Evolutionary conservation across 2,797 vertebrate species (phyloP), one percentile per base, ranked within the genome.

Genomic region (Brachymystax lenok): DNA sequence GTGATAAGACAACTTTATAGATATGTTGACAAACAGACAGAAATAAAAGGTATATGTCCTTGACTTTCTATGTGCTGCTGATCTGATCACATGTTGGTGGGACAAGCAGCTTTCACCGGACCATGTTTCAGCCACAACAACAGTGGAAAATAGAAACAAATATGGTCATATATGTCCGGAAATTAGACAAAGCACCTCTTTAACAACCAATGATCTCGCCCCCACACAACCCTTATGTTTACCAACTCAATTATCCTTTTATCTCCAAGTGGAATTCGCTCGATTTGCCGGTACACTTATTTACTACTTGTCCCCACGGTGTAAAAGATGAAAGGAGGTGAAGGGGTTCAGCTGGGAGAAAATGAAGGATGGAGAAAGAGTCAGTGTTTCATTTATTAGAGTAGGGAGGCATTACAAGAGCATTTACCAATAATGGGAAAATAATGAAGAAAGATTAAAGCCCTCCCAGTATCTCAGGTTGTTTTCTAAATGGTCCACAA

Each of bases 361-460:
- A 87, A 89, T 83, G 85, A 90, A 84, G 84, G 88, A 91, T 82
- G 83, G 75, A 85, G 87, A 86, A 87, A 79, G 89, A 91, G 93
- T 92, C 89, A 92, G 91, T 92, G 89, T 94, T 94, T 94, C 93
- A 93, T 94, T 94, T 92, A 89, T 82, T 85, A 88, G 88, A 89
- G 85, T 90, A 89, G 87, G 87, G 84, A 84, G 87, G 88, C 87
- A 91, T 94, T 93, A 94, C 88, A 90, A 91, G 91, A 88, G 92
- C 92, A 94, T 95, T 95, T 95, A 94, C 93, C 92, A 90, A 88
- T 95, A 95, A 95, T 95, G 93, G 94, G 92, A 90, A 94, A 93
- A 94, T 95, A 95, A 95, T 95, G 94, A 95, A 94, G 93, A 95
- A 95, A 95, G 94, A 95, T 95, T 95, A 95, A 95, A 95, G 94